Evolutionary conservation across 1,140 invertebrate species (phyloP), one percentile per base, ranked within the genome.

Genomic region (Chrysopa pallens): DNA sequence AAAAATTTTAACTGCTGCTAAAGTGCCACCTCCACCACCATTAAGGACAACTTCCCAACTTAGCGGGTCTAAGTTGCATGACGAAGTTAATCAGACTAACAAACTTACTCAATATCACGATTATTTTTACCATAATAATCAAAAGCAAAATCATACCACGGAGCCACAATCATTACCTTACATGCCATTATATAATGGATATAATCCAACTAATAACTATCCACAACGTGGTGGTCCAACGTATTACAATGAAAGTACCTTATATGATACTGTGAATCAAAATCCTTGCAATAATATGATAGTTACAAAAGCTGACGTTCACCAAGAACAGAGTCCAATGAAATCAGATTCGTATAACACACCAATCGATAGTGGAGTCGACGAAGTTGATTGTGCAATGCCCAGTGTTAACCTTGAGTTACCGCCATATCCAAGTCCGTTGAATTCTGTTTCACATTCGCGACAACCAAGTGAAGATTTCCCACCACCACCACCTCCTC

Each of bases 391-490:
- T 50, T 68, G 68, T 48, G 54, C 63, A 0, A 50, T 55, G 6
- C 42, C 53, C 8, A 58, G 54, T 12, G 42, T 61, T 33, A 46
- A 57, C 46, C 56, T 68, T 45, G 77, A 82, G 31, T 65, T 86
- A 29, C 81, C 82, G 1, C 84, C 84, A 0, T 88, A 87, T 58
- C 84, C 84, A 0, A 78, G 76, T 50, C 74, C 80, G 3, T 69
- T 76, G 41, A 70, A 71, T 48, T 84, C 81, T 2, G 74, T 72
- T 0, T 71, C 76, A 33, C 84, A 89, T 56, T 88, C 84, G 1
- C 68, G 84, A 43, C 84, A 90, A 60, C 72, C 80, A 0, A 88
- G 84, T 61, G 84, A 88, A 62, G 85, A 90, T 49, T 90, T 90
- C 51, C 85, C 84, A 29, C 84, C 84, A 13, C 85, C 85, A 28